Percentiles rank a stretch among this genome's conserved stretches.
Conservation (phyloP, 2,797 vertebrate genomes). For the Chrosomus eos region DNA sequence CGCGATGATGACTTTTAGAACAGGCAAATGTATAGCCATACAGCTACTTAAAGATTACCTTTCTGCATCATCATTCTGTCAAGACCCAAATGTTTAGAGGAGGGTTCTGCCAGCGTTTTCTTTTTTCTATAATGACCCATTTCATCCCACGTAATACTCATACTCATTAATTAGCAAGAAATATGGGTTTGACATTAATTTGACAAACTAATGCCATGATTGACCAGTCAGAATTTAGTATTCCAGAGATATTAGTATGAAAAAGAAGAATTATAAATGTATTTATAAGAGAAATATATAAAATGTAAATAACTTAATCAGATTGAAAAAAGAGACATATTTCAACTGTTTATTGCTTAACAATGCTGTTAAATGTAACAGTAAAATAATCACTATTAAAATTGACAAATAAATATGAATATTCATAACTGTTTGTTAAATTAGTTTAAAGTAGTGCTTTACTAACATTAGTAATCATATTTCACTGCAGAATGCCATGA, state of each 20-base stretch:
- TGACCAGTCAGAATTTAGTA: background rate
- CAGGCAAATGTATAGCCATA: conserved; percentile 78
- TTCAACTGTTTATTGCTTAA: background rate
- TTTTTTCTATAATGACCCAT: background rate
- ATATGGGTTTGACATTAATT: background rate
- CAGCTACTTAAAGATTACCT: background rate
- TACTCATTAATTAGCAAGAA: background rate
- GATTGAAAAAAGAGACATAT: background rate
- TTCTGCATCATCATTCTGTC: background rate
- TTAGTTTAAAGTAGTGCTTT: background rate
- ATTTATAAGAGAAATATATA: background rate
- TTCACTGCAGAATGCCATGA: background rate
- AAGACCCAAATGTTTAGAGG: background rate
- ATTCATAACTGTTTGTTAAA: background rate
- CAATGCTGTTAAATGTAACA: background rate
- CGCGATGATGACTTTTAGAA: conserved; percentile 98
- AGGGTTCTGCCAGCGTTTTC: background rate
- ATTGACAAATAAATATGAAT: background rate
- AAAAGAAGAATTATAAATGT: background rate
- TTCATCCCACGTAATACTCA: background rate
- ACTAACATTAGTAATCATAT: background rate
- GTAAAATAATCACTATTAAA: background rate
- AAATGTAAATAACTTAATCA: background rate
- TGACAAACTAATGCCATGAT: background rate
- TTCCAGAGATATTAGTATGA: background rate